Evolutionary conservation across 2,113 vertebrate genomes (phyloP).

Genomic region (Strigops habroptila): DNA sequence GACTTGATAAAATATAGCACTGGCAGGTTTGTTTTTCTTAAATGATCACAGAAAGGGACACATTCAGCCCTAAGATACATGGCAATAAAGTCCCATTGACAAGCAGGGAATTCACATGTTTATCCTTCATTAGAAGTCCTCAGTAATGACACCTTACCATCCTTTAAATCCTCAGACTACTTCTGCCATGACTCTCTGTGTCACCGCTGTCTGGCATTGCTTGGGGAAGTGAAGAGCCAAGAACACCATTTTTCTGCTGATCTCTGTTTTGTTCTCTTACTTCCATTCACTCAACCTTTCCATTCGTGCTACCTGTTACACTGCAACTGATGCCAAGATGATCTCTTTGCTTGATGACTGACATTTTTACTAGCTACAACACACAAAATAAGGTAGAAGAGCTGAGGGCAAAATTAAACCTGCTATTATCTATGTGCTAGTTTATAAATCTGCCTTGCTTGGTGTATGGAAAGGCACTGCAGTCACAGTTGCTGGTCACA

Average conservation of each 20-base stretch:
- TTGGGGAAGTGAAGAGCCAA: background rate
- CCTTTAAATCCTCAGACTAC: background rate
- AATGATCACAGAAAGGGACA: background rate
- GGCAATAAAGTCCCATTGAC: background rate
- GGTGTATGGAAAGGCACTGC: rapidly evolving
- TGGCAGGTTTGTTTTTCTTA: background rate
- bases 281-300: constrained; percentile 13
- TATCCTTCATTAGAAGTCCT: background rate
- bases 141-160: background rate
- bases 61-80: background rate
- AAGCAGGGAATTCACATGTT: background rate
- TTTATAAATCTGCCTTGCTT: background rate
- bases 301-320: background rate
- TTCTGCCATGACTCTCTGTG: background rate
- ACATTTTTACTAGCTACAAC: background rate
- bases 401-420: background rate
- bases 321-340: background rate
- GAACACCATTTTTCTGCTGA: constrained; percentile 31
- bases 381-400: background rate
- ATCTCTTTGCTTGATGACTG: background rate
- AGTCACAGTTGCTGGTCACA: background rate
- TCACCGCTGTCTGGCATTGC: background rate
- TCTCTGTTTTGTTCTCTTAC: constrained; percentile 9
- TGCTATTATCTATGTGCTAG: background rate
- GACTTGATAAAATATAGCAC: background rate